Percentiles rank a stretch among this genome's conserved stretches.
Evolutionary conservation across 2,113 vertebrate species (phyloP).

Genomic region (Aldabrachelys gigantea): DNA sequence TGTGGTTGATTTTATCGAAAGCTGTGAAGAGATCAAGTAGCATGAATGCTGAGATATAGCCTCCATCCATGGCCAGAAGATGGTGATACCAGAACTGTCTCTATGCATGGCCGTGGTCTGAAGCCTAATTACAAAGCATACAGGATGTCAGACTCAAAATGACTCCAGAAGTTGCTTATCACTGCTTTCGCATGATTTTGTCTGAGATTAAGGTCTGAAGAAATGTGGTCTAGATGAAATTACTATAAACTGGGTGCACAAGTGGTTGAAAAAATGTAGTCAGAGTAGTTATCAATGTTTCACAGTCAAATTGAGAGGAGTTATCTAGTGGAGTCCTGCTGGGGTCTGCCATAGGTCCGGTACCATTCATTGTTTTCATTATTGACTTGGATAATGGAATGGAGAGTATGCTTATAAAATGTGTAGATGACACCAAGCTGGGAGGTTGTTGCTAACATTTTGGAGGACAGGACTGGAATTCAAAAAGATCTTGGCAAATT

Average conservation of each 20-base stretch:
- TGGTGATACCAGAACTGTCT: neutral
- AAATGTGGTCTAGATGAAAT: too few species aligned
- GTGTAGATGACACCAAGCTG: neutral
- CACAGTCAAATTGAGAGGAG: neutral
- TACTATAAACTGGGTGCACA: too few species aligned
- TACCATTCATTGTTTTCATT: neutral
- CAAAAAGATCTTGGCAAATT: neutral
- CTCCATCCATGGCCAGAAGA: neutral
- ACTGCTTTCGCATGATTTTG: too few species aligned
- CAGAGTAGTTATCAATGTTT: neutral
- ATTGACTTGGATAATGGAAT: neutral
- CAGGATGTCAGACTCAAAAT: neutral
- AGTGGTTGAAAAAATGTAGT: neutral
- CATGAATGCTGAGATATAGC: neutral
- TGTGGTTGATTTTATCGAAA: neutral
- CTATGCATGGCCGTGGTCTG: neutral
- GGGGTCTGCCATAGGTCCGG: neutral
- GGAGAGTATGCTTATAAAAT: neutral
- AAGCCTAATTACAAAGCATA: neutral
- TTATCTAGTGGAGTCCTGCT: neutral
- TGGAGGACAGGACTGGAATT: neutral
- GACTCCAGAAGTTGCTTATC: neutral
- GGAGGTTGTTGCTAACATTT: neutral
- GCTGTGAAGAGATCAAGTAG: neutral
- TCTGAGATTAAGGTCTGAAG: too few species aligned